These are phyloP conservation scores for Leptura quadrifasciata DNA, from an alignment of 2,888 invertebrate genomes.

Conservation along the genomic window DNA sequence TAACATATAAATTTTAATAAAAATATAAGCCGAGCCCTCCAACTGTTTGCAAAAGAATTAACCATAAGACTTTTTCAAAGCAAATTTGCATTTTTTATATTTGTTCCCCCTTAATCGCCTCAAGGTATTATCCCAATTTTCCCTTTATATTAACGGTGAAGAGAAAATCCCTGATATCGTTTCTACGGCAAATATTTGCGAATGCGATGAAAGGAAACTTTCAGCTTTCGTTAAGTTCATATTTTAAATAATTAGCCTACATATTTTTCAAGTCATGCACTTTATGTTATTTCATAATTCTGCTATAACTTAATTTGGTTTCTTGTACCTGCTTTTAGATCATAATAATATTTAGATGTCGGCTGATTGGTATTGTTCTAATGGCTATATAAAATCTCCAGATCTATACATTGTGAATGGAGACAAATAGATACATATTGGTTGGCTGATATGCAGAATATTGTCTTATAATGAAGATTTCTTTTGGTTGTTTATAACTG, in stretches of 20 bases:
- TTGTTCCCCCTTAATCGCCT: constrained; percentile 44
- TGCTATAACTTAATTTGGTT: neutral
- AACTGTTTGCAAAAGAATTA: neutral
- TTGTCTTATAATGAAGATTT: too few relatives aligned
- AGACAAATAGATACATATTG: too few relatives aligned
- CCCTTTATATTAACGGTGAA: constrained; percentile 7
- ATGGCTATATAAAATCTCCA: too few relatives aligned
- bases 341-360: too few relatives aligned
- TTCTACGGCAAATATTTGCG: neutral
- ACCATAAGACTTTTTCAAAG: constrained; percentile 32
- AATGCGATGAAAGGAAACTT: neutral
- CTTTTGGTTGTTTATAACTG: too few relatives aligned
- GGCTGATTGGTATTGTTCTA: too few relatives aligned
- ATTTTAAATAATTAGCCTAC: neutral
- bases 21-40: neutral
- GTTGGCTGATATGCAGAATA: too few relatives aligned
- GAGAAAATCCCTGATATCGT: neutral
- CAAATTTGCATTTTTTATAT: constrained; percentile 51
- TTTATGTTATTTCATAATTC: neutral
- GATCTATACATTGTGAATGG: too few relatives aligned
- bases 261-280: neutral
- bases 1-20: constrained; percentile 2
- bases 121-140: constrained; percentile 39
- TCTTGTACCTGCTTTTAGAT: neutral
- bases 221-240: neutral